Evolutionary conservation across 2,888 invertebrate species (phyloP), one percentile per base, ranked within the genome.

Genomic region (Mamestra brassicae): DNA sequence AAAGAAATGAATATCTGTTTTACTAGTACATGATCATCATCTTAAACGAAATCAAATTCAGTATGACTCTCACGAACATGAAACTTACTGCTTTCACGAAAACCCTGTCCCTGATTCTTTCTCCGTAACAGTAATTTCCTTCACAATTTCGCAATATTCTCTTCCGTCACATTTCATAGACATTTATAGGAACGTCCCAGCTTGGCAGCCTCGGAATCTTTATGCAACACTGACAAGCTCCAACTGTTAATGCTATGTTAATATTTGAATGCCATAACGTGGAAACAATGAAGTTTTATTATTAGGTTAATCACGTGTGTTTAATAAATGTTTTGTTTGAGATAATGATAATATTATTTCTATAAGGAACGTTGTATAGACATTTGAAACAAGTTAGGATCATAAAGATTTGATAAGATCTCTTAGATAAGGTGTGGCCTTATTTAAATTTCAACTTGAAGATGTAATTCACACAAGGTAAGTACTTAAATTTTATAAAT

Each of bases 211-310:
- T 71, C 71, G 13, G 42, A 69, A 62, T 71, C 71, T 82, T 66
- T 76, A 67, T 71, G 82, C 81, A 65, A 66, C 57, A 52, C 54
- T 57, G 55, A 70, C 85, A 65, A 68, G 26, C 38, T 63, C 5
- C 34, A 54, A 71, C 62, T 69, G 62, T 66, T 76, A 72, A 52
- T 52, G 50, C 55, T 66, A 66, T 76, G 68, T 62, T 54, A 71
- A 71, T 84, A 76, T 76, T 76, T 80, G 76, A 76, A 71, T 85
- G 66, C 62, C 67, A 67, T 76, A 72, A 57, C 15, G 67, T 80
- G 26, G 71, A 78, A 81, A 71, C 83, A 83, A 85, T 73, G 57
- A 26, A 64, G 69, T 75, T 80, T 77, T 82, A 85, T 75, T 74
- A 71, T 74, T 74, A 82, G 69, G 42, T 58, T 61, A 57, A 71